A percentile compares a stretch with the other conserved stretches of the same genome.
These are phyloP conservation scores for Apamea sordens DNA, from an alignment of 2,888 invertebrate genomes.

Conservation along the genomic window DNA sequence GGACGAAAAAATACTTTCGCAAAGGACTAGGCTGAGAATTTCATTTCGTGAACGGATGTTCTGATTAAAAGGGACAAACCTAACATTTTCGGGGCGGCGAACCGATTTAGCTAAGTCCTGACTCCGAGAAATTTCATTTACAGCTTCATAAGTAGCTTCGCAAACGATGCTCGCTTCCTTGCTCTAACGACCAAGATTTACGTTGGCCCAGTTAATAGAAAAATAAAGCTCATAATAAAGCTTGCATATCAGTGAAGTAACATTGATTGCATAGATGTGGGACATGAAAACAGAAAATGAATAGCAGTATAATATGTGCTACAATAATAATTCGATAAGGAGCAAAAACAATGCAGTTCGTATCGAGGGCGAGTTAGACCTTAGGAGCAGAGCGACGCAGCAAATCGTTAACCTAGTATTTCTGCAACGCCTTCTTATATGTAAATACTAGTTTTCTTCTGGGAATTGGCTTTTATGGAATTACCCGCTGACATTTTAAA, in stretches of 20 bases:
- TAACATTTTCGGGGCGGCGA: slow-evolving; percentile 34
- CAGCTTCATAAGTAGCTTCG: slow-evolving; percentile 35
- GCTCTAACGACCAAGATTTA: slow-evolving; percentile 24
- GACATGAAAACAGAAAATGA: slow-evolving; percentile 81
- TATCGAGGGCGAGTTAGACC: slow-evolving; percentile 80
- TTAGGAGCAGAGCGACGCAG: slow-evolving; percentile 74
- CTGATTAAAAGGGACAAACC: slow-evolving; percentile 45
- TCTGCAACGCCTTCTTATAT: slow-evolving; percentile 51
- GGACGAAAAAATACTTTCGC: slow-evolving; percentile 21
- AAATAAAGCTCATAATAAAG: slow-evolving; percentile 40
- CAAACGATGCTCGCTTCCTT: slow-evolving; percentile 23
- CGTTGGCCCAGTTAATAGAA: slow-evolving; percentile 40
- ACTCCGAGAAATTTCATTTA: slow-evolving; percentile 51
- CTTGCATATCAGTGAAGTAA: slow-evolving; percentile 61
- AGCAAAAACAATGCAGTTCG: slow-evolving; percentile 77
- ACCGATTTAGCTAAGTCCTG: slow-evolving; percentile 42
- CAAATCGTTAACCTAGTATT: slow-evolving; percentile 84
- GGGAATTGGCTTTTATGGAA: slow-evolving; percentile 36
- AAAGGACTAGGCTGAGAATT: slow-evolving; percentile 19
- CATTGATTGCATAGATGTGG: slow-evolving; percentile 79
- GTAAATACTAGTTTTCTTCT: slow-evolving; percentile 57
- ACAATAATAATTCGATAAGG: slow-evolving; percentile 82
- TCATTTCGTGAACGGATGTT: slow-evolving; percentile 34
- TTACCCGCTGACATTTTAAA: slow-evolving; percentile 40
- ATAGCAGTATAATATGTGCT: slow-evolving; percentile 71